Percentiles rank a stretch among this genome's conserved stretches.
phyloP scores from a whole-genome alignment of 2,797 vertebrate species.

The Tokudaia tokunoshimensis region DNA sequence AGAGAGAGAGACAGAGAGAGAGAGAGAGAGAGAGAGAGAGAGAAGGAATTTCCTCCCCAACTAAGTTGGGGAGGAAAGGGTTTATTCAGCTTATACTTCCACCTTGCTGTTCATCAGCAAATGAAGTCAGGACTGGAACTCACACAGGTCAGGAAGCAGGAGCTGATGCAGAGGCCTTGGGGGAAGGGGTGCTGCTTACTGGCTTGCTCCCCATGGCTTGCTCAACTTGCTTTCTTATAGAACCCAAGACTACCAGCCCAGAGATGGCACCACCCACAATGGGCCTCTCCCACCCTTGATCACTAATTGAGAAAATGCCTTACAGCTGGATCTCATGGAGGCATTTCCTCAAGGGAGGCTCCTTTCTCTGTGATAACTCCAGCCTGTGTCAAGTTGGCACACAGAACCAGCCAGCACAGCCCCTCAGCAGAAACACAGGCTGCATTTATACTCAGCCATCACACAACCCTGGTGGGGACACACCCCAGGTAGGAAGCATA shows the following conservation, averaged over 20 bases:
- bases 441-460: not conserved
- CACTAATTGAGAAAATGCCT: not conserved
- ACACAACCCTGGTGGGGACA: fast-evolving
- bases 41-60: too few species aligned
- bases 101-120: too few species aligned
- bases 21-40: too few species aligned
- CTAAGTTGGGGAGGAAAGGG: not conserved
- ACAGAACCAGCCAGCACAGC: not conserved
- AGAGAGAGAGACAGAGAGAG: too few species aligned
- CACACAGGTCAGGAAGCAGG: too few species aligned
- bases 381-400: not conserved
- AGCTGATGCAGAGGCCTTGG: too few species aligned
- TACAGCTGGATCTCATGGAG: not conserved
- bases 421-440: not conserved
- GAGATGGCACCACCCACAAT: not conserved
- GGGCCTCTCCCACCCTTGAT: not conserved
- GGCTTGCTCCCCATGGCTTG: not conserved
- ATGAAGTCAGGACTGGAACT: too few species aligned
- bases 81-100: not conserved
- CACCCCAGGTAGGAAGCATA: not conserved
- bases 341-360: not conserved
- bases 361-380: not conserved
- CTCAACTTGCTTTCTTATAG: not conserved
- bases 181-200: not conserved
- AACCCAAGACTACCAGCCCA: not conserved